Evolutionary conservation across 2,888 invertebrate species (phyloP), one percentile per base, ranked within the genome.

Genomic region (Pandemis corylana): DNA sequence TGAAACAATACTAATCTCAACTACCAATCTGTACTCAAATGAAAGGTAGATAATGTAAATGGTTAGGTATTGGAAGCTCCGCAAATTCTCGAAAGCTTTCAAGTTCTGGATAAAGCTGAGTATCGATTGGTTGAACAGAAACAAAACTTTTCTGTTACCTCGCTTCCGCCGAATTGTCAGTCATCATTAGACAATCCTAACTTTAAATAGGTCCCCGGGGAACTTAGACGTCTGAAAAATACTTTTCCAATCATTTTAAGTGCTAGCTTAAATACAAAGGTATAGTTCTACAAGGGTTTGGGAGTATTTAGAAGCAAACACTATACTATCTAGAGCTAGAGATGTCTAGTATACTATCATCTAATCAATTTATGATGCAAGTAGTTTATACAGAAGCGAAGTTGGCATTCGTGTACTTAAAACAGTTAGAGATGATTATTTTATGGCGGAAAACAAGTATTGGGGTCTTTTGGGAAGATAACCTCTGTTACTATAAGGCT

Each of bases 71-170:
- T 62, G 62, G 7, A 56, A 28, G n/a, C 51, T 10, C 28, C 65
- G n/a, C 41, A 5, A 36, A 44, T 66, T 51, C 20, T 36, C 20
- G 41, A 49, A 46, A 61, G 41, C 66, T 49, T 61, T 28, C 12
- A 71, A 65, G 51, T n/a, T 51, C n/a, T n/a, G 6, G 6, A 7
- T n/a, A 51, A 51, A 51, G n/a, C 51, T 12, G 44, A 12, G 13
- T 42, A 36, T 44, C 62, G 53, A 72, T 72, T 46, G 44, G 1
- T 64, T 15, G 28, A 15, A 53, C 20, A 12, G 44, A 68, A 68
- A 72, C 68, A 62, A 68, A 73, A 69, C 68, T 73, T 73, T 69
- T 41, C 53, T 63, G 56, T 73, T 69, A 64, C 46, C 44, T 2
- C 41, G 42, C 4, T 42, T 41, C 41, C 63, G 44, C 20, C 20